Base-by-base conservation (phyloP, 2,113 vertebrate species). In the Himantopus leucocephalus region DNA sequence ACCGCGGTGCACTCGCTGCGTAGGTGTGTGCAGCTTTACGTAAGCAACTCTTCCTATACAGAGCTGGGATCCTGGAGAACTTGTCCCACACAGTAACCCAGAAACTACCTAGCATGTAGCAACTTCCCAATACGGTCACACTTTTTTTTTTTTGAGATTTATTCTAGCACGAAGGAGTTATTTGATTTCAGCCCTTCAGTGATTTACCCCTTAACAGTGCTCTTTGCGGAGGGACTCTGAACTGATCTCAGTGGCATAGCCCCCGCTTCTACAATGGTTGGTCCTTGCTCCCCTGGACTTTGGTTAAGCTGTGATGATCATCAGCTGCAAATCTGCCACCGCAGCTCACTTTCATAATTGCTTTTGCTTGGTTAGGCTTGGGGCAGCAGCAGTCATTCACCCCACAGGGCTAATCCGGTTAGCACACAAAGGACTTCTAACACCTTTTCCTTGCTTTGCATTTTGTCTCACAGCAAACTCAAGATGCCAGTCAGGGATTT, bases 341-440 rank as follows among this genome's bases (percentile, higher is more conserved):
- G 0, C n/a, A 66, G 26, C n/a, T 60, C 8, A 14, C 41, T 77
- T 91, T 59, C 34, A 4, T 81, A 72, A 47, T n/a, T 80, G 23
- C 12, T 67, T 68, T 90, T 64, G 26, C n/a, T 52, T 67, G 39
- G 10, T 56, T 84, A 48, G 41, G 14, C 10, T 77, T 45, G 58
- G 9, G 47, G 19, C 35, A 72, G 59, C 26, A 58, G 29, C 21
- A 53, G 52, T n/a, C 19, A 5, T 37, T 56, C 15, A 35, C 1
- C 3, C 34, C 24, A 6, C 24, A 7, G 62, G 27, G 19, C 22
- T 59, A 60, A 53, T 79, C 60, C 37, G 0, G 0, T n/a, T 3
- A 35, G 2, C n/a, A 18, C 43, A 47, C 20, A 19, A 27, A 30
- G 14, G 23, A 9, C 47, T 82, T 77, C 30, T 59, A 79, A 59